Evolutionary conservation across 1,140 invertebrate species (phyloP).

Genomic region (Heterodera carotae): DNA sequence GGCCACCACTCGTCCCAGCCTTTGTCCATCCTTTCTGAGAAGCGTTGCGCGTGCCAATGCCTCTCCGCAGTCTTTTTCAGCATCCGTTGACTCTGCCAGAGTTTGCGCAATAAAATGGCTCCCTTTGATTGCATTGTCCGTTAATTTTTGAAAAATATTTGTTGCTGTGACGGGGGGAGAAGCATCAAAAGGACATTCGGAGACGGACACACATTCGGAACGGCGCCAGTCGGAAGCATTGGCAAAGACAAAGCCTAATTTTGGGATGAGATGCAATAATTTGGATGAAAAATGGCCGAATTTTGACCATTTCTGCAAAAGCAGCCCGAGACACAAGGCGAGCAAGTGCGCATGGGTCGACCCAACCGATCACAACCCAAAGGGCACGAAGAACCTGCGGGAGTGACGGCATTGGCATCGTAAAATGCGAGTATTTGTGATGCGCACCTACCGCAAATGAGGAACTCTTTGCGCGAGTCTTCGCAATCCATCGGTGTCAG

Average conservation of each 20-base stretch:
- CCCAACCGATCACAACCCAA: slow-evolving; percentile 37
- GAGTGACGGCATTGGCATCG: too few relatives aligned
- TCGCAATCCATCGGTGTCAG: slow-evolving; percentile 12
- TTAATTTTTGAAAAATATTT: neutral
- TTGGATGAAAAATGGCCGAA: neutral
- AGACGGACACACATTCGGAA: slow-evolving; percentile 28
- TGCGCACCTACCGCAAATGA: slow-evolving; percentile 14
- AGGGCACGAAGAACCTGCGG: slow-evolving; percentile 38
- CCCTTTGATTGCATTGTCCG: neutral
- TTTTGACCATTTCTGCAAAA: slow-evolving; percentile 41
- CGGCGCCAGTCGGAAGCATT: slow-evolving; percentile 37
- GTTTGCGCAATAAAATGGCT: neutral
- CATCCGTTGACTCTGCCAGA: slow-evolving; percentile 4
- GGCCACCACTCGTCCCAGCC: slow-evolving; percentile 26
- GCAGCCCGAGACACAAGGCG: slow-evolving; percentile 43
- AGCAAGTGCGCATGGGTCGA: slow-evolving; percentile 17
- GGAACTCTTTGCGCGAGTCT: slow-evolving; percentile 28
- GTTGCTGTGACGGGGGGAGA: neutral
- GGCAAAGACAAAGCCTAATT: slow-evolving; percentile 36
- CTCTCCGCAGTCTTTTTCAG: slow-evolving; percentile 26
- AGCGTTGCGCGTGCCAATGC: slow-evolving; percentile 35
- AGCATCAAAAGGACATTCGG: slow-evolving; percentile 16
- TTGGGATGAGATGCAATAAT: neutral
- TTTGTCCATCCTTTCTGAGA: slow-evolving; percentile 19
- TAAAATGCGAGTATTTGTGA: too few relatives aligned